phyloP scores from a whole-genome alignment of 2,797 vertebrate genomes.

The Ciconia nigra region DNA sequence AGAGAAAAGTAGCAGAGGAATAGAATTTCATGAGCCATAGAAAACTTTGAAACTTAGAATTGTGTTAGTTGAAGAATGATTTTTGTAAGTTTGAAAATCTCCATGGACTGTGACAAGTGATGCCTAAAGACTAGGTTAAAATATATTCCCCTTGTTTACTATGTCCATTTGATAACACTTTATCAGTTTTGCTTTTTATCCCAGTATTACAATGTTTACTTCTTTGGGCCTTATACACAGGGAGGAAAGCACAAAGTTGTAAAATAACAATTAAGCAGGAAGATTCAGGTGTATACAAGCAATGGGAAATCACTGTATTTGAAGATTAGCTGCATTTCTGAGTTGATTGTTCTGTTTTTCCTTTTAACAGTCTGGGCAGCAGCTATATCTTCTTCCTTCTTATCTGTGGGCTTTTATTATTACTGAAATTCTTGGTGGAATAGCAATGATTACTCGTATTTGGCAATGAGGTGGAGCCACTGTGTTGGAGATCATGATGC shows the following conservation, averaged over 20 bases:
- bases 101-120: neutral
- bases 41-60: neutral
- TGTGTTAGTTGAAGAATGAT: neutral
- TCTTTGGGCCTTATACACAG: neutral
- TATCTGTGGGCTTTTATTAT: neutral
- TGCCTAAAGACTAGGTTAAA: neutral
- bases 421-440: neutral
- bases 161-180: neutral
- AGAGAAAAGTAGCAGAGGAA: neutral
- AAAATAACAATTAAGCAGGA: neutral
- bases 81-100: neutral
- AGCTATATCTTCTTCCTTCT: neutral
- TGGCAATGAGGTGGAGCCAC: neutral
- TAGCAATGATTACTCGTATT: neutral
- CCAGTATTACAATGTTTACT: neutral
- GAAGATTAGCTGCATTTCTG: neutral
- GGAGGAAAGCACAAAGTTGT: neutral
- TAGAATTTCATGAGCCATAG: neutral
- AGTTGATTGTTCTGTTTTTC: neutral
- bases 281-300: neutral
- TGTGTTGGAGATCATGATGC: neutral
- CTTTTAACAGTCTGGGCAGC: neutral
- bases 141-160: neutral
- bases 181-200: neutral
- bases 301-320: neutral